A percentile compares a stretch with the other conserved stretches of the same genome.
These are phyloP conservation scores for Brachyrhaphis roseni DNA, from an alignment of 2,797 vertebrate genomes.

Conservation along the genomic window DNA sequence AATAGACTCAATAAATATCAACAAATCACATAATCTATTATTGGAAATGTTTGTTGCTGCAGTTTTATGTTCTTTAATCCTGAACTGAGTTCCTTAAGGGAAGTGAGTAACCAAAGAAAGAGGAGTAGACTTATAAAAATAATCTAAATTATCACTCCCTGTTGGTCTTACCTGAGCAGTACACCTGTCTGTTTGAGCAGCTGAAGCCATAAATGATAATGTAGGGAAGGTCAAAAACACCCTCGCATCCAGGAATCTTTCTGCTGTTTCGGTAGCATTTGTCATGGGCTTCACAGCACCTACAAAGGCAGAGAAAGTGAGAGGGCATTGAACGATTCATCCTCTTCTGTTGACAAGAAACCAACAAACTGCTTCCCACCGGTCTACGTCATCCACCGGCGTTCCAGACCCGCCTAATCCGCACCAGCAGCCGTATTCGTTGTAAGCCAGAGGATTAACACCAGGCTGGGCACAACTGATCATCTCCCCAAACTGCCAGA, in stretches of 20 bases:
- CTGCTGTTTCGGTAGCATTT: slow-evolving; percentile 63
- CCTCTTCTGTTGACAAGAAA: neutral
- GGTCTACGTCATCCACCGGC: slow-evolving; percentile 70
- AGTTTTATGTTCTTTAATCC: neutral
- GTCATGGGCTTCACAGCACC: slow-evolving; percentile 78
- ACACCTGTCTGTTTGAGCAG: slow-evolving; percentile 57
- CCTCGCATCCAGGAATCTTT: slow-evolving; percentile 56
- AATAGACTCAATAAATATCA: neutral
- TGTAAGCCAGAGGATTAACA: slow-evolving; percentile 62
- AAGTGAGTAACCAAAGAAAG: neutral
- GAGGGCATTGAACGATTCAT: neutral
- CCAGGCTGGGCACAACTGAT: slow-evolving; percentile 72
- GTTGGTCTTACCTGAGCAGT: slow-evolving; percentile 64
- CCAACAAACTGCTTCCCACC: slow-evolving; percentile 39
- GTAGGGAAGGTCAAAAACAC: slow-evolving; percentile 66
- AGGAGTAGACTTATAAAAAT: neutral
- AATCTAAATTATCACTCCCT: neutral
- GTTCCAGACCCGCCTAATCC: slow-evolving; percentile 68
- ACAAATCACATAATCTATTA: neutral
- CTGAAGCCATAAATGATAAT: slow-evolving; percentile 64
- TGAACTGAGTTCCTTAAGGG: neutral
- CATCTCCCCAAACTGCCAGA: slow-evolving; percentile 76
- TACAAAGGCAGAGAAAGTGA: slow-evolving; percentile 20
- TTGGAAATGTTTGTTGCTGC: neutral
- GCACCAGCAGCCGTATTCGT: slow-evolving; percentile 79